These are phyloP conservation scores for Lucinisca nassula DNA, from an alignment of 2,888 invertebrate genomes.

Conservation along the genomic window DNA sequence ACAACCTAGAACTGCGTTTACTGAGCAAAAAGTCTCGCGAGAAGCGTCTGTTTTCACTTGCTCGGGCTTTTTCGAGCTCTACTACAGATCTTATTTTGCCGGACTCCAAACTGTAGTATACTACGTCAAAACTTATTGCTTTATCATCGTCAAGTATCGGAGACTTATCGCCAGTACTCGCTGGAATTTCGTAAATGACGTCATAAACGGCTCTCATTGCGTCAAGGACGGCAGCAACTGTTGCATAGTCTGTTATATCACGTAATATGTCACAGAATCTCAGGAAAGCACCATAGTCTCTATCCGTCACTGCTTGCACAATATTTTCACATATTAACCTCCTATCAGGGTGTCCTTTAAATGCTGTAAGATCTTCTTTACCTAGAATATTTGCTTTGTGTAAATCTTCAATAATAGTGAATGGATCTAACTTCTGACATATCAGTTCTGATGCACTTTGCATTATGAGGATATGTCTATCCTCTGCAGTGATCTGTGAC, in stretches of 20 bases:
- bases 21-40: slow-evolving; percentile 71
- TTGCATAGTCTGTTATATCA: slow-evolving; percentile 72
- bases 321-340: slow-evolving; percentile 81
- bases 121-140: slow-evolving; percentile 83
- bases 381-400: slow-evolving; percentile 73
- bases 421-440: slow-evolving; percentile 82
- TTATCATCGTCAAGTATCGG: slow-evolving; percentile 82
- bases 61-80: slow-evolving; percentile 81
- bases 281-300: slow-evolving; percentile 75
- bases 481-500: slow-evolving; percentile 72
- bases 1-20: slow-evolving; percentile 77
- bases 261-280: slow-evolving; percentile 81
- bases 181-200: slow-evolving; percentile 78
- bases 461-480: slow-evolving; percentile 79
- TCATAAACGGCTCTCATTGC: slow-evolving; percentile 83
- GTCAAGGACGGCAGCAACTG: slow-evolving; percentile 80
- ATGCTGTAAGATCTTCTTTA: slow-evolving; percentile 75
- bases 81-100: slow-evolving; percentile 81
- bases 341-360: slow-evolving; percentile 79
- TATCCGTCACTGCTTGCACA: slow-evolving; percentile 75
- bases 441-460: slow-evolving; percentile 81
- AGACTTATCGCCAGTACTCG: slow-evolving; percentile 62
- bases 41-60: slow-evolving; percentile 69
- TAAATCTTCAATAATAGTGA: slow-evolving; percentile 76
- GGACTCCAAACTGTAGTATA: slow-evolving; percentile 81